Conservation (phyloP, 2,797 vertebrate species). For the Todus mexicanus region DNA sequence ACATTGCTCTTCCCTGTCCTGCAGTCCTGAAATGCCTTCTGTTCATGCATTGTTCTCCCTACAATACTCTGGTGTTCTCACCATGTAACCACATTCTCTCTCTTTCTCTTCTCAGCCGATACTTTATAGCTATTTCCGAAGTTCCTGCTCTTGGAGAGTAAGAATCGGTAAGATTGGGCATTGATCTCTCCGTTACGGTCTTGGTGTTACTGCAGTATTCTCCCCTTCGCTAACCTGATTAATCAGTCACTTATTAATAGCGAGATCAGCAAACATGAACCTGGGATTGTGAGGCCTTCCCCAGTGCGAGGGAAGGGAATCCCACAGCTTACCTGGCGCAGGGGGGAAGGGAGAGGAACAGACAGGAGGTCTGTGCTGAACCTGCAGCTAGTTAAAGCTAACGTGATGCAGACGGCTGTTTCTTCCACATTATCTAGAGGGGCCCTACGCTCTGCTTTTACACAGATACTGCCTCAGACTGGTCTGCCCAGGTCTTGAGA, state of each 20-base stretch:
- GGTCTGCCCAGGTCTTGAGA: not conserved
- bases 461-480: not conserved
- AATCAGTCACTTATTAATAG: conserved; percentile 39
- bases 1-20: not conserved
- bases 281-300: not conserved
- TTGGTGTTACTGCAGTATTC: not conserved
- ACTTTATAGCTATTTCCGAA: conserved; percentile 95
- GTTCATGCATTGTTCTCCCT: not conserved
- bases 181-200: not conserved
- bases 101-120: conserved; percentile 79
- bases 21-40: not conserved
- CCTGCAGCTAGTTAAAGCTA: not conserved
- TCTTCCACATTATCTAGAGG: not conserved
- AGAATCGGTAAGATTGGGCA: conserved; percentile 85
- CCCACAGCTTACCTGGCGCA: not conserved
- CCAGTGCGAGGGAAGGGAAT: not conserved
- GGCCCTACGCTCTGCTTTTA: not conserved
- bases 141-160: conserved; percentile 97
- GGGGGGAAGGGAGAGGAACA: not conserved
- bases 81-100: not conserved
- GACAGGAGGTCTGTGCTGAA: not conserved
- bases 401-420: not conserved
- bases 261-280: conserved; percentile 11
- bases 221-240: not conserved
- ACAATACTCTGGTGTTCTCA: not conserved